Base-by-base conservation (phyloP, 2,113 vertebrate species). In the Crotalus tigris region DNA sequence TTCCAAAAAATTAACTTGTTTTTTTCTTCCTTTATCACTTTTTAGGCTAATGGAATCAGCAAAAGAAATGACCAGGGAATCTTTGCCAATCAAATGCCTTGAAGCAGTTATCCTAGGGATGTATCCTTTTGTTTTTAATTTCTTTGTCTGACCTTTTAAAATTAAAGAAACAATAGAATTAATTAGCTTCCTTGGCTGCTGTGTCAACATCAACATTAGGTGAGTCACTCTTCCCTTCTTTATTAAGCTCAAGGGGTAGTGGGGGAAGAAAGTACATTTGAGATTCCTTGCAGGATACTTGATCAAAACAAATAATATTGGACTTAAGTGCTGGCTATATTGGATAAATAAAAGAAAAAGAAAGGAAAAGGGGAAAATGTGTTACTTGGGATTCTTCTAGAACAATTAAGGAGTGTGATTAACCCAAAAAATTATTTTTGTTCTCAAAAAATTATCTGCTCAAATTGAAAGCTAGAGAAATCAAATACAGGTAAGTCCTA, bases 61-160 rank as follows among this genome's bases (percentile, higher is more conserved):
- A 19, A 98, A 97, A 97, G 99, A 99, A 98, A 99, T 99, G 99
- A 99, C 98, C 96, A 98, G 99, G 59, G 99, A 99, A 96, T 99
- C 99, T 93, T 97, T 99, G 95, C 99, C 99, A 93, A 99, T 99
- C 97, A 99, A 99, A 98, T 99, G 99, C 97, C 99, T 99, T 88
- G 99, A 99, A 97, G 99, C 99, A 24, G 99, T 99, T 96, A 99
- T 99, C 97, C 96, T 99, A 97, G 99, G 99, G 96, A 98, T 99
- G 99, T 99, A 99, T 99, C 99, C 98, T 99, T 98, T 10, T 17
- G 2, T 3, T 8, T 33, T 44, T 4, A 92, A 33, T 4, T 75
- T 95, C 90, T 87, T 91, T 39, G 33, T 5, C 4, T 44, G 87
- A 57, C 21, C 21, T 19, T 26, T 24, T 39, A 51, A 33, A 53